Evolutionary conservation across 2,113 vertebrate species (phyloP).

Genomic region (Tyto alba): DNA sequence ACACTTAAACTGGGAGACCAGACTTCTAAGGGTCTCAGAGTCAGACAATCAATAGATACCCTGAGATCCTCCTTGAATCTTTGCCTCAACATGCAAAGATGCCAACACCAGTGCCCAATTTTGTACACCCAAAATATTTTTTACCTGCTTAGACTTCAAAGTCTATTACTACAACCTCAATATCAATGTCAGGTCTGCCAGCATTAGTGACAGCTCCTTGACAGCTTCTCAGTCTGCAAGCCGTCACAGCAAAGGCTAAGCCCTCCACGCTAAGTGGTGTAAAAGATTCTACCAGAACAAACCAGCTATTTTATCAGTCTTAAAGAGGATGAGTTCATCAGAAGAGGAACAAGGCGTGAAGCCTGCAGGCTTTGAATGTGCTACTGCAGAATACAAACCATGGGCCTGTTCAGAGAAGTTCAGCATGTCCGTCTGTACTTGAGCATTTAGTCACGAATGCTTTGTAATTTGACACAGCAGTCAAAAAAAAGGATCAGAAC

Average conservation of each 20-base stretch:
- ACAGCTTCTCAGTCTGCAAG: not conserved
- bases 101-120: not conserved
- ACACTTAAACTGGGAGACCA: not conserved
- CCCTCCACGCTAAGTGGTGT: not conserved
- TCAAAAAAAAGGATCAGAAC: not conserved
- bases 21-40: not conserved
- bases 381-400: not conserved
- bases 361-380: not conserved
- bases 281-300: not conserved
- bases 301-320: not conserved
- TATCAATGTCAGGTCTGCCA: not conserved
- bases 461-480: not conserved
- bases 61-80: not conserved
- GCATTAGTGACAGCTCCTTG: not conserved
- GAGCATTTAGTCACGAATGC: not conserved
- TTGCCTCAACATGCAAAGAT: not conserved
- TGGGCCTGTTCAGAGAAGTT: not conserved
- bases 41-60: not conserved
- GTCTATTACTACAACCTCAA: not conserved
- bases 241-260: not conserved
- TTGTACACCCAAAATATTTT: not conserved
- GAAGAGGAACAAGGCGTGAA: not conserved
- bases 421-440: not conserved
- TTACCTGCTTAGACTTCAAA: not conserved
- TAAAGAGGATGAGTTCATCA: not conserved